A percentile compares a stretch with the other conserved stretches of the same genome.
Conservation (phyloP, 2,113 vertebrate species). For the Catagonus wagneri region DNA sequence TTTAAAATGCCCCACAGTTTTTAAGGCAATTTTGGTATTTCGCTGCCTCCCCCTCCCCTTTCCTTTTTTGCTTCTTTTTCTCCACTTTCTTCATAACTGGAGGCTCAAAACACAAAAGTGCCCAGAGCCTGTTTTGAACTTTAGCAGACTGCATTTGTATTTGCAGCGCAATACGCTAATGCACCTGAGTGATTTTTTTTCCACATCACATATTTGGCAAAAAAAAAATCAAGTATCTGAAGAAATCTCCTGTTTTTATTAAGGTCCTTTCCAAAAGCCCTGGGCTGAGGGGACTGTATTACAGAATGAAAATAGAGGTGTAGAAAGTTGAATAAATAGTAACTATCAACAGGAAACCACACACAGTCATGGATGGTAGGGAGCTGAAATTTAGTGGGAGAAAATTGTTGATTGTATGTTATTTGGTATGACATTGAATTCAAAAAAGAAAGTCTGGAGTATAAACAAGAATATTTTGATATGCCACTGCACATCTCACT, state of each 20-base stretch:
- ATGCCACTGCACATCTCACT: not conserved
- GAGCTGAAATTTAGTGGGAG: not conserved
- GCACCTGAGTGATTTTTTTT: not conserved
- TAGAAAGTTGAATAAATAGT: slow-evolving; percentile 4
- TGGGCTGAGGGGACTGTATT: not conserved
- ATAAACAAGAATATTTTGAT: not conserved
- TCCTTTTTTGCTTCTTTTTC: not conserved
- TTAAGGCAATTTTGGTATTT: not conserved
- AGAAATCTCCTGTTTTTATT: slow-evolving; percentile 16
- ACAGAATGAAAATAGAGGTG: not conserved
- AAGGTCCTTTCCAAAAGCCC: not conserved
- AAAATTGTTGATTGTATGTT: not conserved
- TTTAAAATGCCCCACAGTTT: not conserved
- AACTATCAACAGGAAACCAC: not conserved
- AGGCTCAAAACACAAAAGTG: not conserved
- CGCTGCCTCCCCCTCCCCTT: not conserved
- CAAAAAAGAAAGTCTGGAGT: not conserved
- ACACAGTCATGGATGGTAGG: not conserved
- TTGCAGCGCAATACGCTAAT: not conserved
- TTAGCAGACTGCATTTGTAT: not conserved
- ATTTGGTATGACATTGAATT: not conserved
- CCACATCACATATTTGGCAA: not conserved
- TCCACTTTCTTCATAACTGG: not conserved
- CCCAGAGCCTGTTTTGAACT: not conserved
- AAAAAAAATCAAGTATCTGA: slow-evolving; percentile 6